phyloP scores from a whole-genome alignment of 2,113 vertebrate species.

The Pelvicachromis taeniatus region DNA sequence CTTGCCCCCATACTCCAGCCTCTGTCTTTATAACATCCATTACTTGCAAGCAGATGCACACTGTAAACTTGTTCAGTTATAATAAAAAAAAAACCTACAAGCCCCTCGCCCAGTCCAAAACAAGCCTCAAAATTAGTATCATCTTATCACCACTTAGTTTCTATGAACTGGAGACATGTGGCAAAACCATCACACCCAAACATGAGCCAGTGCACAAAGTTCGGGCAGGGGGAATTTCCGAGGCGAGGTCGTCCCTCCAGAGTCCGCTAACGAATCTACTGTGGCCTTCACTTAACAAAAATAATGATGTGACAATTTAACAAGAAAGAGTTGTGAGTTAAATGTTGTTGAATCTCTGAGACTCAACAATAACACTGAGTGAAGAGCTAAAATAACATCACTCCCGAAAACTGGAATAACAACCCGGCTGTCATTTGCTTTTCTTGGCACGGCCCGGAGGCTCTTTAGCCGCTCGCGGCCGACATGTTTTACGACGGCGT shows the following conservation, averaged over 20 bases:
- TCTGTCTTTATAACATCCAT: not conserved
- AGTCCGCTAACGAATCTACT: not conserved
- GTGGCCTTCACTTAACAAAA: not conserved
- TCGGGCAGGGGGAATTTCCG: not conserved
- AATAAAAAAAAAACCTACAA: not conserved
- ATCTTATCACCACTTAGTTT: not conserved
- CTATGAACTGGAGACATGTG: not conserved
- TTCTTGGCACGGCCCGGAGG: not conserved
- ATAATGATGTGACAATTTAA: constrained; percentile 10
- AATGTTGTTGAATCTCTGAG: not conserved
- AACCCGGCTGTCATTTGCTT: constrained; percentile 32
- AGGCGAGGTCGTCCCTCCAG: not conserved
- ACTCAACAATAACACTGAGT: constrained; percentile 7
- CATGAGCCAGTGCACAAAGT: not conserved
- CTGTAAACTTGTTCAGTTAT: not conserved
- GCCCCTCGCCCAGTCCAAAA: not conserved
- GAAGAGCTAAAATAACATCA: constrained; percentile 35
- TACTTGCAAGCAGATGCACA: not conserved
- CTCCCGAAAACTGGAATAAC: constrained; percentile 22
- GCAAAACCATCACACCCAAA: not conserved
- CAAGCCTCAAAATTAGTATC: not conserved
- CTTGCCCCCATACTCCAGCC: not conserved
- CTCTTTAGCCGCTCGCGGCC: constrained; percentile 8
- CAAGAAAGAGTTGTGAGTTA: not conserved
- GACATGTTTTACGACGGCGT: constrained; percentile 24